Percentiles rank a stretch among this genome's conserved stretches.
Conservation (phyloP, 30 jellyfish, hydroid and myxozoan genomes). For the Hydra vulgaris region DNA sequence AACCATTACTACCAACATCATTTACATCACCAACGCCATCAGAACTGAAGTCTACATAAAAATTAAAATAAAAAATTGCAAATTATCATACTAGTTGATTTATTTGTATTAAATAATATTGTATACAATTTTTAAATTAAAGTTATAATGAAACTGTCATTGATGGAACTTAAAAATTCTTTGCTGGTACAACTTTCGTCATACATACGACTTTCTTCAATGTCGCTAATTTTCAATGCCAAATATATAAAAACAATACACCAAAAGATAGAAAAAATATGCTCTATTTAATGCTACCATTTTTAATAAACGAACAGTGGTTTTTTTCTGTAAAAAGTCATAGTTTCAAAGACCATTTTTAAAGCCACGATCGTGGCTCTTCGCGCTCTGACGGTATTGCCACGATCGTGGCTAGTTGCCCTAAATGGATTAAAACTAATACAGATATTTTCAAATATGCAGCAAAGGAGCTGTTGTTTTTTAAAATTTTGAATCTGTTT, state of each 20-base stretch:
- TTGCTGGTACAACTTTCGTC: background rate
- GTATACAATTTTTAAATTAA: background rate
- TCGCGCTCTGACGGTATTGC: no score
- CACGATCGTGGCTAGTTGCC: no score
- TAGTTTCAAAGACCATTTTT: no score
- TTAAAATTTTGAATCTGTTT: no score
- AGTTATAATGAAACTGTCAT: background rate
- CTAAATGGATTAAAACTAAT: no score
- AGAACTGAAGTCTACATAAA: background rate
- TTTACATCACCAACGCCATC: background rate
- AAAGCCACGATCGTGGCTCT: no score
- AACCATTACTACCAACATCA: background rate
- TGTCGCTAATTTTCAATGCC: background rate
- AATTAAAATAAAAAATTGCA: background rate
- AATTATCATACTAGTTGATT: background rate
- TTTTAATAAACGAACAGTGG: no score
- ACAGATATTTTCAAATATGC: no score
- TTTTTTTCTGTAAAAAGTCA: no score
- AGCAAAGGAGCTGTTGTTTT: no score
- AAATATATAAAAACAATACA: background rate
- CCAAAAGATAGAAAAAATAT: no score
- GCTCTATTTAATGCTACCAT: no score
- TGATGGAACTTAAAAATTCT: background rate
- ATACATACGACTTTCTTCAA: background rate
- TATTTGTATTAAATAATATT: background rate